phyloP scores from a whole-genome alignment of 2,797 vertebrate genomes.

The Sebastes wilsoni region DNA sequence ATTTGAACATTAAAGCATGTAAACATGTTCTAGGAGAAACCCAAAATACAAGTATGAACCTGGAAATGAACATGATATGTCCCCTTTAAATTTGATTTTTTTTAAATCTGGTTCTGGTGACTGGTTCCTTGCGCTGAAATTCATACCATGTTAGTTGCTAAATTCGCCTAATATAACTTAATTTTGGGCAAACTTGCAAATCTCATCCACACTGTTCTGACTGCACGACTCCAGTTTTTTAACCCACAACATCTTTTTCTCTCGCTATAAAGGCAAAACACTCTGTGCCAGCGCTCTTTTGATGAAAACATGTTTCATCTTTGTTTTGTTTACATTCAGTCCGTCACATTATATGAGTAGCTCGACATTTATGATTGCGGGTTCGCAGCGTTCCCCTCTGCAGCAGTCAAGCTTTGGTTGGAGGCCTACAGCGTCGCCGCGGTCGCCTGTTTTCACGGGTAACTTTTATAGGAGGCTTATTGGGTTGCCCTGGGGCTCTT shows the following conservation, averaged over 20 bases:
- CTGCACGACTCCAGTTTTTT: background rate
- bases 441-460: conserved; percentile 4
- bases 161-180: background rate
- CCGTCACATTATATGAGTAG: conserved; percentile 21
- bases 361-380: conserved; percentile 43
- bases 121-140: background rate
- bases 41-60: too few species aligned
- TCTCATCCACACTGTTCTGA: background rate
- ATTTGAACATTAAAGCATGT: too few species aligned
- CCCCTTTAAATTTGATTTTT: background rate
- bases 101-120: background rate
- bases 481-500: conserved; percentile 30
- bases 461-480: conserved; percentile 43
- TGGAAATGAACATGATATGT: too few species aligned
- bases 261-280: background rate
- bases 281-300: background rate
- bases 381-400: background rate
- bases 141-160: background rate
- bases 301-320: conserved; percentile 15
- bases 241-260: background rate
- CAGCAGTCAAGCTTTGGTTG: conserved; percentile 23
- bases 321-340: conserved; percentile 32
- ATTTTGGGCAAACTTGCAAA: background rate
- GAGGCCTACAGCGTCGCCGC: conserved; percentile 12
- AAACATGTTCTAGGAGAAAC: too few species aligned